Percentiles rank a stretch among this genome's conserved stretches.
Conservation (phyloP, 2,113 vertebrate genomes). For the Calonectris borealis region DNA sequence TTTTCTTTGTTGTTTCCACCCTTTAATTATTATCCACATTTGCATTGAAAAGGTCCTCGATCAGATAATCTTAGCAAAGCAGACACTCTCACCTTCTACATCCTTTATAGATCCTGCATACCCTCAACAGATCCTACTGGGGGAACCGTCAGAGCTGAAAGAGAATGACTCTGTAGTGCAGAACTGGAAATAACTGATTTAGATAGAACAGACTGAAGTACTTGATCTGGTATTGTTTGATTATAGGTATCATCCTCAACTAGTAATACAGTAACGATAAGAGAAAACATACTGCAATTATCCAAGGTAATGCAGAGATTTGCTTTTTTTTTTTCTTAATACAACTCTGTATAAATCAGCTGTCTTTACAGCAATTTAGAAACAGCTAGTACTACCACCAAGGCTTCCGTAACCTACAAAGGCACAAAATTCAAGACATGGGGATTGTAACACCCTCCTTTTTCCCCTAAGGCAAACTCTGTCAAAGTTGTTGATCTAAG, state of each 20-base stretch:
- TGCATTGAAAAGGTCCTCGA: not conserved
- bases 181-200: not conserved
- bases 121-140: not conserved
- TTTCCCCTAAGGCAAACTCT: not conserved
- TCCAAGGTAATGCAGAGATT: not conserved
- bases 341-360: not conserved
- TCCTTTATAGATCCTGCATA: not conserved
- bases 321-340: not conserved
- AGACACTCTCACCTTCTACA: not conserved
- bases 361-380: not conserved
- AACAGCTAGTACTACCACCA: not conserved
- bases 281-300: not conserved
- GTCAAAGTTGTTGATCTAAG: not conserved
- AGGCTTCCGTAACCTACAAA: not conserved
- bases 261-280: not conserved
- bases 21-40: not conserved
- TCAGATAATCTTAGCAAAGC: not conserved
- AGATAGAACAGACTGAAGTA: not conserved
- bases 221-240: not conserved
- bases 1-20: not conserved
- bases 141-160: not conserved
- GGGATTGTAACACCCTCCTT: not conserved
- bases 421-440: not conserved
- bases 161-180: not conserved
- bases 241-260: not conserved